Percentiles rank a stretch among this genome's conserved stretches.
phyloP scores from a whole-genome alignment of 2,113 vertebrate species.

The Colinus virginianus region DNA sequence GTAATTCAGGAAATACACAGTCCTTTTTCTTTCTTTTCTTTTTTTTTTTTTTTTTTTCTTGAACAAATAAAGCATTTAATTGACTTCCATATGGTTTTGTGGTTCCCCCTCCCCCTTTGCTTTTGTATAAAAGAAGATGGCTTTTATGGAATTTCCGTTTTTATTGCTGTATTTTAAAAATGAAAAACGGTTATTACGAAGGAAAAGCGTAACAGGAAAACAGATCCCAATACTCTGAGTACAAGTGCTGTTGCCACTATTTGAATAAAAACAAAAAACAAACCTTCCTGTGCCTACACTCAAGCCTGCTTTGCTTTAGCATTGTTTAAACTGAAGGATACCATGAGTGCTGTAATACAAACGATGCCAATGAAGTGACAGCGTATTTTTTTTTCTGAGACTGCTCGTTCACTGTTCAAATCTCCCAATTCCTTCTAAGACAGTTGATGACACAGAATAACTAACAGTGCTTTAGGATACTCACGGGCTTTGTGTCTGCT shows the following conservation, averaged over 20 bases:
- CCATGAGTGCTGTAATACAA: conserved; percentile 2
- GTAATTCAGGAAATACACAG: conserved; percentile 34
- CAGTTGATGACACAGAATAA: background rate
- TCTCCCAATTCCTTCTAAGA: background rate
- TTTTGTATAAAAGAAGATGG: background rate
- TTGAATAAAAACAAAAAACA: conserved; percentile 50
- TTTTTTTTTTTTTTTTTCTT: background rate
- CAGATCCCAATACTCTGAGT: background rate
- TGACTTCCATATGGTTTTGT: conserved; percentile 48
- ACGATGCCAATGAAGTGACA: background rate
- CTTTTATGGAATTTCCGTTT: conserved; percentile 59
- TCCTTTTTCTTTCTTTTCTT: background rate
- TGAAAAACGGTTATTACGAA: conserved; percentile 10
- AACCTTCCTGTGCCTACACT: conserved; percentile 40
- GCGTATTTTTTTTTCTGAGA: background rate
- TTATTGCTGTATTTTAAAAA: conserved; percentile 36
- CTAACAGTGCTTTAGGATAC: background rate
- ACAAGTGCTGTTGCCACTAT: background rate
- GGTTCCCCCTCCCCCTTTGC: background rate
- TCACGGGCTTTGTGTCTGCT: background rate
- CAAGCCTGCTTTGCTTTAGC: conserved; percentile 8
- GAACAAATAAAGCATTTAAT: conserved; percentile 58
- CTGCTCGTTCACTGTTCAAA: background rate
- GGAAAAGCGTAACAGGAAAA: conserved; percentile 66
- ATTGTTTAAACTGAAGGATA: conserved; percentile 32